Conservation (phyloP, 1,140 invertebrate genomes). For the Onthophagus taurus region DNA sequence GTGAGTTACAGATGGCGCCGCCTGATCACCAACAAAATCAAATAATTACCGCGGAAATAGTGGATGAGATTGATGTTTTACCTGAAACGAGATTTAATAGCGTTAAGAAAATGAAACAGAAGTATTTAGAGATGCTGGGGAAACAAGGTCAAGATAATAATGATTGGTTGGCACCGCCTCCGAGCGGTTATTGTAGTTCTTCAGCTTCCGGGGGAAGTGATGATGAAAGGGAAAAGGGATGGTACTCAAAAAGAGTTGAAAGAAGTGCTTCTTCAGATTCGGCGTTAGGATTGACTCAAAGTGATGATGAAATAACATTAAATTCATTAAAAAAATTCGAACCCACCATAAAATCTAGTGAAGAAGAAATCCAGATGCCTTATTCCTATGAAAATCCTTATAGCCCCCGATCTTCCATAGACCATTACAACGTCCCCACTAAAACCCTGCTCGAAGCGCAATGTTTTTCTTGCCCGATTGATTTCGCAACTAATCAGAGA, state of each 20-base stretch:
- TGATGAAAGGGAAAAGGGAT: constrained; percentile 26
- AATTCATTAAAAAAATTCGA: constrained; percentile 18
- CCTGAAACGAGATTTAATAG: constrained; percentile 21
- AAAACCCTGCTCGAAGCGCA: constrained; percentile 32
- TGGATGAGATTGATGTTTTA: constrained; percentile 8
- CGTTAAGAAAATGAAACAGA: constrained; percentile 27
- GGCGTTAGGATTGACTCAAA: constrained; percentile 38
- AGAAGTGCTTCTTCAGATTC: constrained; percentile 46
- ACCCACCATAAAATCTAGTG: constrained; percentile 9
- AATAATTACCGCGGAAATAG: constrained; percentile 23
- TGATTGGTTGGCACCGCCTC: constrained; percentile 21
- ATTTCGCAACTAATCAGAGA: too few species aligned
- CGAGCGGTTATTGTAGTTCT: constrained; percentile 33
- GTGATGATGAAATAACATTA: constrained; percentile 42
- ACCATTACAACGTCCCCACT: constrained; percentile 31
- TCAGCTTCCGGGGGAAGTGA: constrained; percentile 31
- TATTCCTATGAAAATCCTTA: constrained; percentile 5
- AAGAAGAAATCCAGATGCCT: neutral
- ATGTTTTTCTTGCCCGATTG: constrained; percentile 26
- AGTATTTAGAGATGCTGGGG: constrained; percentile 28
- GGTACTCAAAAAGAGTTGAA: constrained; percentile 14
- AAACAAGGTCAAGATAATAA: constrained; percentile 16
- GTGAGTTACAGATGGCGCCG: constrained; percentile 19
- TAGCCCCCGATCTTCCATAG: constrained; percentile 24
- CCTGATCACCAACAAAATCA: constrained; percentile 23